These are phyloP conservation scores for Cephus cinctus DNA, from an alignment of 1,140 invertebrate species.

Conservation along the genomic window DNA sequence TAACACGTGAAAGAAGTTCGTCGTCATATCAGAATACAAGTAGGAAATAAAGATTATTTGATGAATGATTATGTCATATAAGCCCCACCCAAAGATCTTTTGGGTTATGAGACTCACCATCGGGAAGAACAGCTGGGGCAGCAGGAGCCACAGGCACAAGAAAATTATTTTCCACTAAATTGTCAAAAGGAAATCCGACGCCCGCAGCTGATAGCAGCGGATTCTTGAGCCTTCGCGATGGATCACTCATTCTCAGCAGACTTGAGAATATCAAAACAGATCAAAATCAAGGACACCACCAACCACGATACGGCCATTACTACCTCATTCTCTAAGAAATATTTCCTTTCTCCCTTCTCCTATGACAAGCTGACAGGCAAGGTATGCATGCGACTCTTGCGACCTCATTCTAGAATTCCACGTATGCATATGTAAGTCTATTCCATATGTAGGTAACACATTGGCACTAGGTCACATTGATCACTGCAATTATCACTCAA, in stretches of 20 bases:
- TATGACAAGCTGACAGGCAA: no score
- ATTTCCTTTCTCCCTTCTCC: no score
- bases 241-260: slow-evolving; percentile 43
- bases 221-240: slow-evolving; percentile 45
- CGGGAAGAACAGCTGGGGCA: slow-evolving; percentile 40
- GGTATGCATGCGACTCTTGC: no score
- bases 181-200: slow-evolving; percentile 45
- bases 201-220: slow-evolving; percentile 52
- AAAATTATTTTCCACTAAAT: slow-evolving; percentile 38
- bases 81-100: slow-evolving; percentile 27
- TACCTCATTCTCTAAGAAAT: no score
- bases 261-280: no score
- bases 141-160: slow-evolving; percentile 50
- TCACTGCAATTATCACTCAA: no score
- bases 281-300: no score
- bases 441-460: no score
- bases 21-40: not conserved
- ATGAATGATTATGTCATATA: not conserved
- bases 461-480: no score
- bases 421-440: no score
- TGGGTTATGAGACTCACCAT: slow-evolving; percentile 40
- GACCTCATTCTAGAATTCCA: no score
- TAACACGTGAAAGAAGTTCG: not conserved
- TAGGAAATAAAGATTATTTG: slow-evolving; percentile 1
- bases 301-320: no score